A percentile compares a stretch with the other conserved stretches of the same genome.
Evolutionary conservation across 2,888 invertebrate species (phyloP).

Genomic region (Clostera curtula): DNA sequence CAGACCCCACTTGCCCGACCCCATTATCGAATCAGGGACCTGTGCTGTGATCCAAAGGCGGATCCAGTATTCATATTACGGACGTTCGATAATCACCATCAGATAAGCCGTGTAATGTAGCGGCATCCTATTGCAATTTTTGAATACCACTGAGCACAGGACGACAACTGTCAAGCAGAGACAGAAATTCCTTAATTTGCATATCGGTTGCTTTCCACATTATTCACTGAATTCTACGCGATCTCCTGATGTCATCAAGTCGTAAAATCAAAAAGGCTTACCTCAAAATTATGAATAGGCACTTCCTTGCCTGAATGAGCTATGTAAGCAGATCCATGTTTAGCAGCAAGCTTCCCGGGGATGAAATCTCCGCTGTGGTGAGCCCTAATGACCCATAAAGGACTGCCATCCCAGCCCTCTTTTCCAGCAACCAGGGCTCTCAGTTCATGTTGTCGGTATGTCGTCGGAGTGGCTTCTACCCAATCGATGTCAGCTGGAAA

Average conservation of each 20-base stretch:
- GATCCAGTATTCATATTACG: too few relatives aligned
- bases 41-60: too few relatives aligned
- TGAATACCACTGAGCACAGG: too few relatives aligned
- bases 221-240: too few relatives aligned
- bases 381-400: conserved; percentile 59
- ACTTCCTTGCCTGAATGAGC: conserved; percentile 52
- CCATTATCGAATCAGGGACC: too few relatives aligned
- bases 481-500: conserved; percentile 42
- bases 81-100: too few relatives aligned
- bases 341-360: conserved; percentile 59
- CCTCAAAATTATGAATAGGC: conserved; percentile 63
- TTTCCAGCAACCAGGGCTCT: conserved; percentile 53
- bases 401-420: conserved; percentile 63
- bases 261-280: conserved; percentile 14
- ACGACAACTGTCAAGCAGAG: too few relatives aligned
- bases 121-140: too few relatives aligned
- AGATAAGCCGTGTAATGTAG: too few relatives aligned
- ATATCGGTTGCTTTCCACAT: too few relatives aligned
- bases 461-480: conserved; percentile 40
- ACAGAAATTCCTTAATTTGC: too few relatives aligned
- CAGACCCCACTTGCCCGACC: too few relatives aligned
- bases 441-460: conserved; percentile 33
- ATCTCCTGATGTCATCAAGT: background rate
- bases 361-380: conserved; percentile 54
- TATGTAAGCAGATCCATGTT: conserved; percentile 51